phyloP scores from a whole-genome alignment of 2,888 invertebrate species.

The Ellobium chinense region DNA sequence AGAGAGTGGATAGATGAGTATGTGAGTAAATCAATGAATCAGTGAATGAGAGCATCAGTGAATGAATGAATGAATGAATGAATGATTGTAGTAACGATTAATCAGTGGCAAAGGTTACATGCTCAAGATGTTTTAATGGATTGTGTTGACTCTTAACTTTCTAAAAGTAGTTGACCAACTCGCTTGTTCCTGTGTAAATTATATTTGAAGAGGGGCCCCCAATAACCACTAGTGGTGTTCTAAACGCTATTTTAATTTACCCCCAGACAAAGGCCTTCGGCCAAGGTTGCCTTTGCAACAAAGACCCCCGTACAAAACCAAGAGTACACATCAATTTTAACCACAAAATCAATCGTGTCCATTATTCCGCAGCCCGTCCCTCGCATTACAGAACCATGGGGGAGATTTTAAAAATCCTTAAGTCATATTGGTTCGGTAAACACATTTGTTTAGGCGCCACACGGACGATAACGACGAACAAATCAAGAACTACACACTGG shows the following conservation, averaged over 20 bases:
- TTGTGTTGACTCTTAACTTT: too few relatives aligned
- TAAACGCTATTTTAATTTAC: not conserved
- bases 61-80: not conserved
- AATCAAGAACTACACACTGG: slow-evolving; percentile 30
- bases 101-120: too few relatives aligned
- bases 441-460: slow-evolving; percentile 23
- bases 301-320: not conserved
- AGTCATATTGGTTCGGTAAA: slow-evolving; percentile 35
- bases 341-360: slow-evolving; percentile 15
- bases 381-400: not conserved
- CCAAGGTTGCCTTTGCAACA: not conserved
- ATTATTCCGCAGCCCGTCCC: not conserved
- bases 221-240: too few relatives aligned
- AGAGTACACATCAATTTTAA: slow-evolving; percentile 5
- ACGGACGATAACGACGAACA: slow-evolving; percentile 23
- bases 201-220: too few relatives aligned
- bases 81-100: too few relatives aligned
- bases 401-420: slow-evolving; percentile 12
- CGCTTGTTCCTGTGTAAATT: too few relatives aligned
- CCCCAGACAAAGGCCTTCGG: not conserved
- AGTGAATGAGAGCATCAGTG: not conserved
- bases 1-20: not conserved
- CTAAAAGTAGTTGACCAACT: too few relatives aligned
- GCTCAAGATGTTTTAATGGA: too few relatives aligned
- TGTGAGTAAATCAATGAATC: not conserved